Percentiles rank a stretch among this genome's conserved stretches.
Evolutionary conservation across 2,797 vertebrate species (phyloP).

Genomic region (Microctenopoma stevenorrisi): DNA sequence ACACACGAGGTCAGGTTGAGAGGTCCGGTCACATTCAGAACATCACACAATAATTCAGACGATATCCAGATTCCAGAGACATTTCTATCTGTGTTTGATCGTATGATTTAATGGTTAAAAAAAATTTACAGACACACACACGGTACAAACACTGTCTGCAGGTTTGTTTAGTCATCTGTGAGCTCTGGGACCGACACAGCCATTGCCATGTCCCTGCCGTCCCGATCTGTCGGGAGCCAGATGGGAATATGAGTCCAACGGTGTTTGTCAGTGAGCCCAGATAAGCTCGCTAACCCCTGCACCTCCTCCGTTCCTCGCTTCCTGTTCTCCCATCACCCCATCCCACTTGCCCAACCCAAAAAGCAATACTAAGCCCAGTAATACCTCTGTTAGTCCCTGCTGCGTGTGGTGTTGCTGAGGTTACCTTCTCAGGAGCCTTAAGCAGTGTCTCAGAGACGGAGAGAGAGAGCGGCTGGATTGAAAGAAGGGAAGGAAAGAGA

Average conservation of each 20-base stretch:
- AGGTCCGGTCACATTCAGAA: not conserved
- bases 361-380: constrained; percentile 75
- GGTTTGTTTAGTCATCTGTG: constrained; percentile 50
- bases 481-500: constrained; percentile 43
- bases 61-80: not conserved
- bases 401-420: constrained; percentile 82
- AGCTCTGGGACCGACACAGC: constrained; percentile 38
- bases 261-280: constrained; percentile 64
- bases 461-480: constrained; percentile 45
- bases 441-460: constrained; percentile 48
- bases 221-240: constrained; percentile 66
- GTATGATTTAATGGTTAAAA: constrained; percentile 23
- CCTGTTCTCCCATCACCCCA: constrained; percentile 44
- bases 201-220: constrained; percentile 29
- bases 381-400: constrained; percentile 75
- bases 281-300: constrained; percentile 62
- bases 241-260: constrained; percentile 58
- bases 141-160: constrained; percentile 16
- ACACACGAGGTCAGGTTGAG: too few relatives aligned
- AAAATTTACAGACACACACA: constrained; percentile 31
- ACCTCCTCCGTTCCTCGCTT: constrained; percentile 44
- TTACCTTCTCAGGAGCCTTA: constrained; percentile 85
- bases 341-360: constrained; percentile 57
- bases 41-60: not conserved
- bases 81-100: not conserved